A percentile compares a stretch with the other conserved stretches of the same genome.
phyloP scores from a whole-genome alignment of 2,888 invertebrate genomes.

The Philereme vetulata region DNA sequence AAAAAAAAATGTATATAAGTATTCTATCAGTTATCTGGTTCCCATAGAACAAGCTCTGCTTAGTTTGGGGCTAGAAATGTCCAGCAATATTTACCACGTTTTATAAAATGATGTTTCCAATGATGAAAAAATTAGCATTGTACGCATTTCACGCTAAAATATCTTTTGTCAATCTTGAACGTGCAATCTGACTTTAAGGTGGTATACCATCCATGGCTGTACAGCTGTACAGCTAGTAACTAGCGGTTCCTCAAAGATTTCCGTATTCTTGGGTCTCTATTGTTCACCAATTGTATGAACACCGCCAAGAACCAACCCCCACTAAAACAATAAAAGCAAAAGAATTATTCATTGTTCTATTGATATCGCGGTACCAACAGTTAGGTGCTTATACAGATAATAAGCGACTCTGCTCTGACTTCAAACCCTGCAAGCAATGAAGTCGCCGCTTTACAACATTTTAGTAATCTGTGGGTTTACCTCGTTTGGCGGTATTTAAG shows the following conservation, averaged over 20 bases:
- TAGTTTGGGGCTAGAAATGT: too few relatives aligned
- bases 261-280: constrained; percentile 17
- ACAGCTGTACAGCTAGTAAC: not conserved
- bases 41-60: too few relatives aligned
- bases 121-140: too few relatives aligned
- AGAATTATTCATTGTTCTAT: constrained; percentile 21
- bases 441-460: constrained; percentile 29
- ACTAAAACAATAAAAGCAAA: constrained; percentile 32
- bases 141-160: too few relatives aligned
- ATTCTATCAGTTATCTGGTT: too few relatives aligned
- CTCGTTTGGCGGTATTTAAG: constrained; percentile 57
- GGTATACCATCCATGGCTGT: too few relatives aligned
- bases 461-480: constrained; percentile 15
- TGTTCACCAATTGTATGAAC: constrained; percentile 34
- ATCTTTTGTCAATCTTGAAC: too few relatives aligned
- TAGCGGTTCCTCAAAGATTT: constrained; percentile 35
- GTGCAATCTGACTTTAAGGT: too few relatives aligned
- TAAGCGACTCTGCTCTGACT: too few relatives aligned
- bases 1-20: too few relatives aligned
- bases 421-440: constrained; percentile 10
- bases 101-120: too few relatives aligned
- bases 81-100: too few relatives aligned
- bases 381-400: not conserved
- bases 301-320: constrained; percentile 23
- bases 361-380: constrained; percentile 23